Base-by-base conservation (phyloP, 2,797 vertebrate genomes). In the Acanthis flammea region DNA sequence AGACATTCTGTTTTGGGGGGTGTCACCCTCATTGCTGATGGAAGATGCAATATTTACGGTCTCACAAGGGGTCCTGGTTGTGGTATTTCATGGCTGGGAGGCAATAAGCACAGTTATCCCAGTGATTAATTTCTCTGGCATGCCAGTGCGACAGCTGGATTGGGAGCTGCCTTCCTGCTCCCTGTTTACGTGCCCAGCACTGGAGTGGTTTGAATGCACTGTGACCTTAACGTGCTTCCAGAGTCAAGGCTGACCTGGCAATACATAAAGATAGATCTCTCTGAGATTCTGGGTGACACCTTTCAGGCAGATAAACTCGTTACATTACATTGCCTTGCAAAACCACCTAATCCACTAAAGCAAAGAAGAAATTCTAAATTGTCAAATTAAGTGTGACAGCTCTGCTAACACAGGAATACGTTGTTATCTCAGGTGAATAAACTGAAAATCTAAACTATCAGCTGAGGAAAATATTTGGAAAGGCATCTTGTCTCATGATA, bases 341-440 rank as follows among this genome's bases (percentile, higher is more conserved):
- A 94, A 60, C 23, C 28, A 84, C 74, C 44, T 81, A 60, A 76
- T 62, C 53, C 71, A 74, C 71, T 83, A 91, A 81, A 62, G 11
- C 42, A 78, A 93, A 68, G 75, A 90, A 92, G 60, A 88, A 95
- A 88, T 81, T 87, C 86, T 81, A 58, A 90, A 76, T 87, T 88
- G 90, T 68, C 67, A 85, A 96, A 94, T 94, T 71, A 91, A 93
- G 62, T 61, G 75, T 93, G 95, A 89, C 93, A 95, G 83, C 72
- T 89, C 60, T 83, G 71, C 80, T 95, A 95, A 84, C 62, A 71
- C 39, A 55, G 86, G 80, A 90, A 87, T 73, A 73, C 13, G 3
- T 62, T 88, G 86, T 92, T 93, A 88, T 92, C 77, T 93, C 92
- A 91, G 88, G 86, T 90, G 80, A 96, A 94, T 82, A 92, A 92